Evolutionary conservation across 53 echinoderm and acorn worm genomes (phyloP), one percentile per base, ranked within the genome.

Genomic region (Holothuria scabra): DNA sequence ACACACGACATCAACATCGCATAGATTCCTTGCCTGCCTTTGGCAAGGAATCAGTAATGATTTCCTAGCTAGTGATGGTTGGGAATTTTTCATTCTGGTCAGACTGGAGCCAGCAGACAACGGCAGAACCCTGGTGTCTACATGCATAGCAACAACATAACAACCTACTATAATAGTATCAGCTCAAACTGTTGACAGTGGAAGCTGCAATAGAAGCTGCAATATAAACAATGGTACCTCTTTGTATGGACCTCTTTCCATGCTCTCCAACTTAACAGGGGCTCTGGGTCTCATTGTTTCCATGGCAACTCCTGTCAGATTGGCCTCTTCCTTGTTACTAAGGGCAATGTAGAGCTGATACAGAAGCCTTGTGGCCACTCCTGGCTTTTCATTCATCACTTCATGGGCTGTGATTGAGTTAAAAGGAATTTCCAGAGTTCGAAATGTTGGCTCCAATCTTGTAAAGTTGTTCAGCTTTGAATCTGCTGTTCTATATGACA

Each of bases 391-490:
- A 37, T 85, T 92, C 99, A 97, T 97, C 67, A 97, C 86, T 26
- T 92, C 94, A 41, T 90, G 88, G 83, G 99, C 99, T 1, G 85
- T 85, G 87, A 92, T 97, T 84, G 99, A 92, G 74, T 97, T 91
- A 70, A 97, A 97, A 56, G 99, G 92, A 2, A 97, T 86, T 69
- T 92, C 99, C 83, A 97, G 89, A 55, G 94, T 90, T 0, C 92
- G 92, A 22, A 99, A 87, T 18, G 93, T 93, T 37, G 99, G 99
- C 89, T 99, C 99, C 85, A 95, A 74, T 5, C 99, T 85, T 56
- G 99, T 99, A 82, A 99, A 99, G 65, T 99, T 99, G 81, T 99
- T 99, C 86, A 99, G 99, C 88, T 92, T 99, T 57, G 99, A 99
- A 76, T 99, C 94, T 1, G 99, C 86, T 33, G 99, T 95, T 79